These are phyloP conservation scores for Trachelus stipa DNA, from an alignment of 2,888 invertebrate genomes.

Conservation along the genomic window DNA sequence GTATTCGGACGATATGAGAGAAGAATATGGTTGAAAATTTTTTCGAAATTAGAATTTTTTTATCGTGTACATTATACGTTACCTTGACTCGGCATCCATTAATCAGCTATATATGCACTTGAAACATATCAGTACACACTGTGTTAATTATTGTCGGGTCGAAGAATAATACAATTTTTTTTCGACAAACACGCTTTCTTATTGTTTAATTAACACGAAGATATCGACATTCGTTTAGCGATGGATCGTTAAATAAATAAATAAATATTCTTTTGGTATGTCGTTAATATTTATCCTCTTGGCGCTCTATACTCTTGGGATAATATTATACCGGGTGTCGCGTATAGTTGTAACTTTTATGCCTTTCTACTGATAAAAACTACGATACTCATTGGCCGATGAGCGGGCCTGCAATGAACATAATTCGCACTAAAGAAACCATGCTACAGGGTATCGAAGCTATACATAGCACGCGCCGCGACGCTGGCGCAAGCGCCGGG, in stretches of 20 bases:
- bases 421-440: constrained; percentile 49
- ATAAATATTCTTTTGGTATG: not conserved
- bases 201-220: not conserved
- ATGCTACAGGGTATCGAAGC: constrained; percentile 42
- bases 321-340: not conserved
- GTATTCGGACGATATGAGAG: not conserved
- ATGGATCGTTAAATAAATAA: not conserved
- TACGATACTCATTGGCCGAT: constrained; percentile 39
- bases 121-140: not conserved
- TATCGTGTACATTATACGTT: not conserved
- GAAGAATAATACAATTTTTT: not conserved
- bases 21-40: not conserved
- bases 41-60: not conserved
- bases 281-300: not conserved
- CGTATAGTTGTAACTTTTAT: not conserved
- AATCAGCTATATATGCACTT: not conserved
- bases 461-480: constrained; percentile 52
- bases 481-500: constrained; percentile 49
- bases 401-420: constrained; percentile 46
- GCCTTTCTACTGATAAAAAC: not conserved
- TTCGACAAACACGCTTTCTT: not conserved
- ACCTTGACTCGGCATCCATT: not conserved
- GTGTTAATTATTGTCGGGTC: not conserved
- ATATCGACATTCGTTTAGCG: not conserved
- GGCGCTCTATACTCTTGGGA: not conserved